Evolutionary conservation across 2,113 vertebrate species (phyloP), one percentile per base, ranked within the genome.

Genomic region (Toxostoma redivivum): DNA sequence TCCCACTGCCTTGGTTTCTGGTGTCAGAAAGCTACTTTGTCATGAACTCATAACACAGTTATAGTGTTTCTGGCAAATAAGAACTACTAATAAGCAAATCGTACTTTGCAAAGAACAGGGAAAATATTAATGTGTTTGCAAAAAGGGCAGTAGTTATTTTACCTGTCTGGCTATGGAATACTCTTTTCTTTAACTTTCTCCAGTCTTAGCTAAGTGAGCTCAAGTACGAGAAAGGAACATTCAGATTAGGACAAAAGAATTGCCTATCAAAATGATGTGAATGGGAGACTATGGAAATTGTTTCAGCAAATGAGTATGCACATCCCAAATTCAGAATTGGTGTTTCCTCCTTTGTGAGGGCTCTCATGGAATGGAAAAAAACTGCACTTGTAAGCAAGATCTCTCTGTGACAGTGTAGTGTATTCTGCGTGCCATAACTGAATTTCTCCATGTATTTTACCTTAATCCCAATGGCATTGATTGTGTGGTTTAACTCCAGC

Each of bases 261-360:
- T 71, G 2, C 15, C 13, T 64, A 16, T 3, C 18, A 56, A 77
- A 69, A 15, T 28, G 0, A 28, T 3, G 1, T 54, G 10, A 69
- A 54, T 2, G 3, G 13, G 7, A 71, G 12, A 23, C 12, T 37
- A 12, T 16, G 9, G 9, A 4, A 16, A 47, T 57, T 70, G 6
- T 40, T 92, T 58, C 35, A 58, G 21, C 23, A 64, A 64, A 57
- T 1, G 20, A 42, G 8, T 20, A n/a, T 0, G 0, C 10, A 22
- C 30, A 50, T 10, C 4, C 6, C 4, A 54, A 22, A 25, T 25
- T 73, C 25, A 33, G 33, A 90, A 31, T 0, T 64, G 11, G 37
- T 60, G 3, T 0, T 65, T 5, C 3, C 1, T 53, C 8, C 5
- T 47, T 60, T 20, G 4, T 37, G 7, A 37, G 11, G 28, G 9